These are phyloP conservation scores for Ptychobarbus kaznakovi DNA, from an alignment of 2,797 vertebrate species.

Conservation along the genomic window DNA sequence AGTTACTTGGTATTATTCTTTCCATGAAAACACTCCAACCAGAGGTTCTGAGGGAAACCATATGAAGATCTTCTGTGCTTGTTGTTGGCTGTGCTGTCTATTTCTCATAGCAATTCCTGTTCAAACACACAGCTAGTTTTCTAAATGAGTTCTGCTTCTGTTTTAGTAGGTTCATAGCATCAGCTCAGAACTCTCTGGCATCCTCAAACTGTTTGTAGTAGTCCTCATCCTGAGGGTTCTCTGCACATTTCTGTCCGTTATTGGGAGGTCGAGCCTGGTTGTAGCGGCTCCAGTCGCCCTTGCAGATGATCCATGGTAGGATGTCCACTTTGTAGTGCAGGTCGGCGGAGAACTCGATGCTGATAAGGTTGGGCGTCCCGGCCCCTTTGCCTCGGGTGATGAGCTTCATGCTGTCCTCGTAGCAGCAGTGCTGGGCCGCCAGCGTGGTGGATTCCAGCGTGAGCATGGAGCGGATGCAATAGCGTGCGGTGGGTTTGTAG, in stretches of 20 bases:
- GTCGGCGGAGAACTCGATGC: slow-evolving; percentile 92
- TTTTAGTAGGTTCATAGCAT: neutral
- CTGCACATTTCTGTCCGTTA: slow-evolving; percentile 84
- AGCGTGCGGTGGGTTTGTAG: slow-evolving; percentile 89
- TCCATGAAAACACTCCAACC: neutral
- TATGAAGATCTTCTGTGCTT: slow-evolving; percentile 11
- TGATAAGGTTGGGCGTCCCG: slow-evolving; percentile 90
- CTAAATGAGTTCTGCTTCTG: slow-evolving; percentile 5
- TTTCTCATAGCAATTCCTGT: slow-evolving; percentile 29
- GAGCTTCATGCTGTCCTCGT: slow-evolving; percentile 85
- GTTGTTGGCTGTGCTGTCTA: neutral
- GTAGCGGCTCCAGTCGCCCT: slow-evolving; percentile 95
- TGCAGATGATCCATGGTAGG: slow-evolving; percentile 96
- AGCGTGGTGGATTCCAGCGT: slow-evolving; percentile 88
- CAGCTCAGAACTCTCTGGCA: slow-evolving; percentile 86
- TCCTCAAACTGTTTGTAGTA: slow-evolving; percentile 92
- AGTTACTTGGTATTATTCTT: slow-evolving; percentile 5
- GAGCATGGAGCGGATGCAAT: slow-evolving; percentile 93
- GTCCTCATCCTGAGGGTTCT: slow-evolving; percentile 88
- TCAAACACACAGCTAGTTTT: slow-evolving; percentile 31
- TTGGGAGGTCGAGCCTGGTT: slow-evolving; percentile 89
- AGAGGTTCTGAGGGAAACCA: slow-evolving; percentile 7
- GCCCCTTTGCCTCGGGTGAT: slow-evolving; percentile 92
- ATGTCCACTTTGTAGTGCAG: slow-evolving; percentile 96
- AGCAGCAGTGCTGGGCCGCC: slow-evolving; percentile 95